Conservation (phyloP, 2,888 invertebrate species). For the Ethmia dodecea region DNA sequence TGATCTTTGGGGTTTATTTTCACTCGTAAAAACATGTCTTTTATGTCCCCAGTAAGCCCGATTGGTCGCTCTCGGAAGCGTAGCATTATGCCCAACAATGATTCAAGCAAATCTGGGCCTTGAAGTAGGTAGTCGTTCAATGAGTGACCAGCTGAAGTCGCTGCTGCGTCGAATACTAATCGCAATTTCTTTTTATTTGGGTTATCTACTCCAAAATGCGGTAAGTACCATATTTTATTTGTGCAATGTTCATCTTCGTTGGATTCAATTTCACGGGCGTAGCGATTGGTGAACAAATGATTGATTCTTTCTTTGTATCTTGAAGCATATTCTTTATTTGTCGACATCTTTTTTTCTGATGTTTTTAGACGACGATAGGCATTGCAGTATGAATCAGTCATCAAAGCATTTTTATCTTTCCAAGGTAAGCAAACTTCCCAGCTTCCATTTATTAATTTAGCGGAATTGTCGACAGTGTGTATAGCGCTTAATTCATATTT, state of each 20-base stretch:
- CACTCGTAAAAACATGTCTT: slow-evolving; percentile 29
- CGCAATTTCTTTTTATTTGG: slow-evolving; percentile 20
- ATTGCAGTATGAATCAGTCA: slow-evolving; percentile 16
- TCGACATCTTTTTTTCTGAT: background rate
- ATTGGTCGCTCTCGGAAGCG: slow-evolving; percentile 34
- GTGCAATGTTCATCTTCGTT: slow-evolving; percentile 1
- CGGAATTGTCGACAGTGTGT: slow-evolving; percentile 15
- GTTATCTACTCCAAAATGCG: slow-evolving; percentile 21
- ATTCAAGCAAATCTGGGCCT: slow-evolving; percentile 22
- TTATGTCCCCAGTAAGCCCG: slow-evolving; percentile 32
- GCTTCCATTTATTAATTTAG: slow-evolving; percentile 12
- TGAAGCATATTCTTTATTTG: slow-evolving; percentile 5
- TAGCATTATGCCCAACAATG: slow-evolving; percentile 34
- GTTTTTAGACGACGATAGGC: slow-evolving; percentile 18
- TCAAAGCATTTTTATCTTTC: slow-evolving; percentile 12
- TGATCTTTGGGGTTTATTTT: slow-evolving; percentile 26
- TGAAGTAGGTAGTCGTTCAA: slow-evolving; percentile 22
- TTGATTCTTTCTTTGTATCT: slow-evolving; percentile 18
- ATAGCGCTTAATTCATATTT: slow-evolving; percentile 10
- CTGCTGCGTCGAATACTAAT: slow-evolving; percentile 21
- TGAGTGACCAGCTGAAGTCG: slow-evolving; percentile 9
- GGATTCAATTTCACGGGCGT: slow-evolving; percentile 5
- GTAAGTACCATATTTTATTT: slow-evolving; percentile 19
- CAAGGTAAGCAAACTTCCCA: slow-evolving; percentile 26
- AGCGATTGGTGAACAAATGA: slow-evolving; percentile 13